Base-by-base conservation (phyloP, 2,888 invertebrate genomes). In the Lissonota sp. region DNA sequence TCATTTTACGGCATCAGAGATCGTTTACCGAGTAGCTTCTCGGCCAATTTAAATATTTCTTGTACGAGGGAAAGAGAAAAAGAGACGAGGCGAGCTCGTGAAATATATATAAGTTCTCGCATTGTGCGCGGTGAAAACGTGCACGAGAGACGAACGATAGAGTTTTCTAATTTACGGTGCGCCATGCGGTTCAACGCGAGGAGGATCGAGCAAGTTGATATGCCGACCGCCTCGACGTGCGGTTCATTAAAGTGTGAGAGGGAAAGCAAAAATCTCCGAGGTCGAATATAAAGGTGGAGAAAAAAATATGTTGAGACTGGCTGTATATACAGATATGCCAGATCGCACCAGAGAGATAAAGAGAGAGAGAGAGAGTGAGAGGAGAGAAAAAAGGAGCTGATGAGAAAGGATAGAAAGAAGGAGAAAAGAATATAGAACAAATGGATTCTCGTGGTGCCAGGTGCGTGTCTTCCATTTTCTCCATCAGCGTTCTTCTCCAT, bases 41-140 rank as follows among this genome's bases (percentile, higher is more conserved):
- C 83, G 84, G 83, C 84, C 86, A 86, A 89, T 89, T 89, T 87
- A 87, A 90, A 89, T 87, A 86, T 88, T 84, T 79, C 69, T 77
- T 57, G 64, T 14, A 49, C 62, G 12, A 44, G 64, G 40, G 66
- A 62, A 66, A 64, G 70, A 58, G 53, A 44, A 39, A 62, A 26
- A 8, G 63, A 44, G 44, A 58, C 39, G 42, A 7, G 44, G 14
- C 26, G 12, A 57, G 26, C 7, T 14, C 8, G 7, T 10, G 14
- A 16, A 49, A 8, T 6, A 40, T 39, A 26, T 37, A 60, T 40
- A 64, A 79, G 74, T 79, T 70, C 57, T 10, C n/a, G 51, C 63
- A 49, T 10, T n/a, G 60, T 51, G 26, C 26, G 26, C 51, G 55
- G 49, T 46, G 12, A 16, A 46, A 8, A n/a, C 26, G 40, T 10